Percentiles rank a stretch among this genome's conserved stretches.
These are phyloP conservation scores for Callipepla squamata DNA, from an alignment of 2,113 vertebrate genomes.

Conservation along the genomic window DNA sequence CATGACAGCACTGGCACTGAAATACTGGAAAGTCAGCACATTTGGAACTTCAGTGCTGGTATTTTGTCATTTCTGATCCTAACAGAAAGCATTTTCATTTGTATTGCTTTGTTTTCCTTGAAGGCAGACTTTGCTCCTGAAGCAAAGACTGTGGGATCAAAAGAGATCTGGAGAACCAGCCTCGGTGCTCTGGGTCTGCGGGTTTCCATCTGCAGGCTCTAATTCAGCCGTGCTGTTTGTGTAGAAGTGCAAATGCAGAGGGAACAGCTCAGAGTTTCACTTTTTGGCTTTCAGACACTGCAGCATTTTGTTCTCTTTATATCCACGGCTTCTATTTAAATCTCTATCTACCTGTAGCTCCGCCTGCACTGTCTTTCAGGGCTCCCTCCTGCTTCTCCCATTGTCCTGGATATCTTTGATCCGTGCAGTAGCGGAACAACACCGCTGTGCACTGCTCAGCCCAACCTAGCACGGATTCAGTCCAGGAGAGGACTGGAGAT, in stretches of 20 bases:
- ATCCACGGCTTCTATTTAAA: not conserved
- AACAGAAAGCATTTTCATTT: not conserved
- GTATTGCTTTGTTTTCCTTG: conserved; percentile 4
- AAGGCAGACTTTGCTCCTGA: not conserved
- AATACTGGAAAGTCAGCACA: not conserved
- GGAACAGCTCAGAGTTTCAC: not conserved
- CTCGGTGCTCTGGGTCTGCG: not conserved
- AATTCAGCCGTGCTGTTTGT: not conserved
- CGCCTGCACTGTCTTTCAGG: not conserved
- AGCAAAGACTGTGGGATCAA: not conserved
- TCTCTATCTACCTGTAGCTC: not conserved
- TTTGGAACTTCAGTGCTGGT: not conserved
- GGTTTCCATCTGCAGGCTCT: not conserved
- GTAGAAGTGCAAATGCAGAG: conserved; percentile 5
- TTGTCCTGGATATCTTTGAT: not conserved
- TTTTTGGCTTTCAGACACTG: not conserved
- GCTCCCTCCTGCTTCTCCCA: not conserved
- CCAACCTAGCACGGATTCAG: not conserved
- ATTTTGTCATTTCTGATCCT: not conserved
- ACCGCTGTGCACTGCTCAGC: not conserved
- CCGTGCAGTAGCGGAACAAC: not conserved
- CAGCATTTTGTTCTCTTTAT: not conserved
- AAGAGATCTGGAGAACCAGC: not conserved
- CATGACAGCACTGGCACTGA: not conserved
- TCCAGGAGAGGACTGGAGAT: not conserved